These are phyloP conservation scores for Synchiropus splendidus DNA, from an alignment of 2,113 vertebrate genomes.

Conservation along the genomic window DNA sequence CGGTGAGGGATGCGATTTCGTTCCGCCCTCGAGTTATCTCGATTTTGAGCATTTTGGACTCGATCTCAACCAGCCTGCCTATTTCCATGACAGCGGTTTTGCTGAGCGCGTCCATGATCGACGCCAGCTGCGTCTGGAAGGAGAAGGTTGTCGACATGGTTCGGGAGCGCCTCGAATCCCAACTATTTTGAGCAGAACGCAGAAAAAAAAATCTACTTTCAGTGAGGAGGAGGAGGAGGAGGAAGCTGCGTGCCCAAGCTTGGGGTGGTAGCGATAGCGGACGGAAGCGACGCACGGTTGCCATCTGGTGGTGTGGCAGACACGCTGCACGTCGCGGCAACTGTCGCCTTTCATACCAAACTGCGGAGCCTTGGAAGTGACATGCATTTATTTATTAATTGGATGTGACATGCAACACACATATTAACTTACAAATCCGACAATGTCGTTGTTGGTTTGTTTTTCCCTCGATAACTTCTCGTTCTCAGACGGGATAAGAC, in stretches of 20 bases:
- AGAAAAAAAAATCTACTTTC: constrained; percentile 6
- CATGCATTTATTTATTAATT: too few relatives aligned
- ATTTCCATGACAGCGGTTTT: constrained; percentile 65
- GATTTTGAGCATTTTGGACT: constrained; percentile 60
- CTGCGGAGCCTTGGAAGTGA: too few relatives aligned
- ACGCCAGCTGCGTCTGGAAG: constrained; percentile 61
- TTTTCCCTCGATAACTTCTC: too few relatives aligned
- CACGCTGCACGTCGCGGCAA: constrained; percentile 1
- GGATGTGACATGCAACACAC: too few relatives aligned
- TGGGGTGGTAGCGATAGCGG: constrained; percentile 1
- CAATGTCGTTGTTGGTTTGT: too few relatives aligned
- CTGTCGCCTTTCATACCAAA: too few relatives aligned
- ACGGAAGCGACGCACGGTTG: neutral
- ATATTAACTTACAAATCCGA: too few relatives aligned
- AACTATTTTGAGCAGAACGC: neutral
- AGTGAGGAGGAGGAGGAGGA: neutral
- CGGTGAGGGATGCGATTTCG: constrained; percentile 54
- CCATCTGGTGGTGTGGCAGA: constrained; percentile 39
- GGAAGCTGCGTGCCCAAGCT: neutral
- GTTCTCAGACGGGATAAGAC: constrained; percentile 3
- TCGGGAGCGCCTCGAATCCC: too few relatives aligned
- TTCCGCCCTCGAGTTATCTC: constrained; percentile 62
- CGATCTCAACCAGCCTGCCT: constrained; percentile 62
- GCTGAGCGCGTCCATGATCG: constrained; percentile 63
- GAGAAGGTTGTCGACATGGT: constrained; percentile 56